A percentile compares a stretch with the other conserved stretches of the same genome.
Conservation (phyloP, 1,140 invertebrate genomes). For the Anoplolepis gracilipes region DNA sequence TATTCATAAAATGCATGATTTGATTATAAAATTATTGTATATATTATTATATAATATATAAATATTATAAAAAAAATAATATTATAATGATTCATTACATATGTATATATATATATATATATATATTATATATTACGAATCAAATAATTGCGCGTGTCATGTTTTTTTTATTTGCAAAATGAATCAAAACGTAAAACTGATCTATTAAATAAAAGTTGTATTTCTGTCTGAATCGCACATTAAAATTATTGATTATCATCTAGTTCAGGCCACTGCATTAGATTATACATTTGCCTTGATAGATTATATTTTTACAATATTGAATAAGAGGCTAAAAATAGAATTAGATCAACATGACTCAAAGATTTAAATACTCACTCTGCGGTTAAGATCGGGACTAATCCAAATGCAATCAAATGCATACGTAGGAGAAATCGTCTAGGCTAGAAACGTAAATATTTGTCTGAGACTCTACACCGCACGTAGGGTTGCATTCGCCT, state of each 20-base stretch:
- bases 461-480: conserved; percentile 59
- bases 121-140: conserved; percentile 15
- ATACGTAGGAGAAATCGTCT: conserved; percentile 55
- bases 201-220: conserved; percentile 19
- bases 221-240: not conserved
- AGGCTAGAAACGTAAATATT: conserved; percentile 74
- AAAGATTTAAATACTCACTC: conserved; percentile 55
- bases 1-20: not conserved
- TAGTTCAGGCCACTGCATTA: conserved; percentile 7
- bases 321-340: conserved; percentile 7
- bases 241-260: not conserved
- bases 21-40: not conserved
- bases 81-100: no score
- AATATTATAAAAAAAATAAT: no score
- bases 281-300: conserved; percentile 35
- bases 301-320: conserved; percentile 14
- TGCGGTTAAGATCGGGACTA: conserved; percentile 64
- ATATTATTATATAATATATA: no score
- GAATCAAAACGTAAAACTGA: not conserved
- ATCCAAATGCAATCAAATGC: conserved; percentile 74
- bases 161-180: not conserved
- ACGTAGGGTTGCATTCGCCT: conserved; percentile 54
- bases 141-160: not conserved
- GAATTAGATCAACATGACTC: conserved; percentile 42
- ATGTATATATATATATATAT: no score